phyloP scores from a whole-genome alignment of 2,113 vertebrate genomes.

The Pluvianellus socialis region DNA sequence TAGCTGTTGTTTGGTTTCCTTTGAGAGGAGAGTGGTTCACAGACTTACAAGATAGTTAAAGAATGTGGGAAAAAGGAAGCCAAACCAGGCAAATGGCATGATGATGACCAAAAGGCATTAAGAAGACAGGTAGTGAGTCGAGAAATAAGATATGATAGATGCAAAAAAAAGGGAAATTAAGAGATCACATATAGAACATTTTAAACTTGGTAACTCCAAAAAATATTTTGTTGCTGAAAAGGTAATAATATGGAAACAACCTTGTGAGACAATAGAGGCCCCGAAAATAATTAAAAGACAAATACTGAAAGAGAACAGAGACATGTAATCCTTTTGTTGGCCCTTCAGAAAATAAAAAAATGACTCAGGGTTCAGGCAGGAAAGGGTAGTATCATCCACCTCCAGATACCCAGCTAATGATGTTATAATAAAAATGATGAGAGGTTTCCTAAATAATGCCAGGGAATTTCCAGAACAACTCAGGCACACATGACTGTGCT shows the following conservation, averaged over 20 bases:
- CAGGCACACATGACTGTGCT: neutral
- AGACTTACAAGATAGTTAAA: neutral
- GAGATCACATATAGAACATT: neutral
- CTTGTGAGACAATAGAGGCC: neutral
- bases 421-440: neutral
- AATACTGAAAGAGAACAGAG: neutral
- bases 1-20: neutral
- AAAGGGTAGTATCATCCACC: neutral
- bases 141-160: neutral
- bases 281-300: neutral
- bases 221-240: neutral
- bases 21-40: neutral
- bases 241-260: neutral
- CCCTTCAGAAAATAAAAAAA: neutral
- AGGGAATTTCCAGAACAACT: neutral
- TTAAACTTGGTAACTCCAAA: neutral
- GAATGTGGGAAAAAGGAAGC: neutral
- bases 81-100: neutral
- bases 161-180: neutral
- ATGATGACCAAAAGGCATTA: neutral
- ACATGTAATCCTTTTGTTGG: neutral
- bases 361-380: accelerated
- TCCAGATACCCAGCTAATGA: neutral
- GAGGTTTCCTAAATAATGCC: neutral
- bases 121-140: neutral